Percentiles rank a stretch among this genome's conserved stretches.
Conservation (phyloP, 2,113 vertebrate species). For the Gila orcuttii region DNA sequence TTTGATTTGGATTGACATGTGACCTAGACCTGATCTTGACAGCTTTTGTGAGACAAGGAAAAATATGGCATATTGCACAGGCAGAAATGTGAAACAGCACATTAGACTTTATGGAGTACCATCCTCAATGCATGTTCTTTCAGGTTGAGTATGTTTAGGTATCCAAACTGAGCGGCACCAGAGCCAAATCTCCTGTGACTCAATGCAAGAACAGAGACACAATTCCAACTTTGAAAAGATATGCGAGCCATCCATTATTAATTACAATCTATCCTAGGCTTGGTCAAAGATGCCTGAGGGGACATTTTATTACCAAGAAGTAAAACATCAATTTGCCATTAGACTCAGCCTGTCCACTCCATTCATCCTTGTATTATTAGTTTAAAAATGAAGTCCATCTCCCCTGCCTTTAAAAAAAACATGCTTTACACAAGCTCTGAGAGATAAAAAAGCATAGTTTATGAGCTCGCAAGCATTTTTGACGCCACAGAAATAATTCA, state of each 20-base stretch:
- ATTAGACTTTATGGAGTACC: not conserved
- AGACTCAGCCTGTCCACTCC: conserved; percentile 59
- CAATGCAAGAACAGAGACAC: not conserved
- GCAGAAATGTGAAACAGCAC: not conserved
- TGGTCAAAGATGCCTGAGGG: conserved; percentile 45
- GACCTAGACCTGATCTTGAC: conserved; percentile 6
- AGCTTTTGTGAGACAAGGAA: not conserved
- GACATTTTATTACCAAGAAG: conserved; percentile 32
- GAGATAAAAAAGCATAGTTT: conserved; percentile 68
- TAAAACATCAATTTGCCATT: conserved; percentile 72
- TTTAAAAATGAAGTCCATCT: conserved; percentile 54
- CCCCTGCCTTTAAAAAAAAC: conserved; percentile 53
- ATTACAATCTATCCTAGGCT: conserved; percentile 54
- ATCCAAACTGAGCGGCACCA: not conserved
- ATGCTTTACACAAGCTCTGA: conserved; percentile 57
- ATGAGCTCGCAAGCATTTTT: conserved; percentile 55
- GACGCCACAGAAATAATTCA: conserved; percentile 66
- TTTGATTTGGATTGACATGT: not conserved
- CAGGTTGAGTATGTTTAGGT: not conserved
- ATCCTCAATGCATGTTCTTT: not conserved
- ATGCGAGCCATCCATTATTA: conserved; percentile 64
- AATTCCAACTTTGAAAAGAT: conserved; percentile 41
- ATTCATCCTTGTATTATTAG: conserved; percentile 51
- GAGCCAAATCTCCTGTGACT: conserved; percentile 1
- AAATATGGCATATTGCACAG: not conserved